Base-by-base conservation (phyloP, 2,797 vertebrate genomes). In the Varecia variegata region DNA sequence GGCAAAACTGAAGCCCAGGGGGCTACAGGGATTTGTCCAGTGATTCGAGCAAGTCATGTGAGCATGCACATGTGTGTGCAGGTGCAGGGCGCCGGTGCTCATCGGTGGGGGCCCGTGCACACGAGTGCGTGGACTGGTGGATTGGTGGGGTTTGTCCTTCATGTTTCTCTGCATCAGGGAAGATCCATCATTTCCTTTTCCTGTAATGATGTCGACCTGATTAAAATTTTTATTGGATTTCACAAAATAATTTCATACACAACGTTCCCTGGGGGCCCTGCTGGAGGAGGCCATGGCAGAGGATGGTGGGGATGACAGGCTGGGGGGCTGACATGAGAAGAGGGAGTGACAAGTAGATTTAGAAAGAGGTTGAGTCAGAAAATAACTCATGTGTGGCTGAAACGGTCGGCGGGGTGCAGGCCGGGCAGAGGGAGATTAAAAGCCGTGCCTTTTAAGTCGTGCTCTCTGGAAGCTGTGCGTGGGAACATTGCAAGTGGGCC, bases 161-260 rank as follows among this genome's bases (percentile, higher is more conserved):
- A 84, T 38, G 5, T 92, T 86, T 96, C 81, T n/a, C 96, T 45
- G 79, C 88, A 88, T 94, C 74, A 74, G 84, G 67, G 95, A 98
- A 97, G 94, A 98, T 98, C 98, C 97, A 98, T 98, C 99, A 98
- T 98, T 97, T 98, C 96, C 97, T 97, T 98, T 97, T 97, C 97
- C 98, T 98, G 98, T 98, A 99, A 98, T 97, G 98, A 99, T 98
- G 98, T 97, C 98, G 97, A 98, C 98, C 98, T 98, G 98, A 99
- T 99, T 99, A 99, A 99, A 99, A 98, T 98, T 99, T 98, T 98
- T 99, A 99, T 99, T 99, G 98, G 98, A 99, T 99, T 99, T 98
- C 96, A 98, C 95, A 97, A 98, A 98, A 98, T 98, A 98, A 98
- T 98, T 98, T 98, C 96, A 98, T 97, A 97, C 82, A 95, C 89